Evolutionary conservation across 2,888 invertebrate species (phyloP), one percentile per base, ranked within the genome.

Genomic region (Acleris emargana): DNA sequence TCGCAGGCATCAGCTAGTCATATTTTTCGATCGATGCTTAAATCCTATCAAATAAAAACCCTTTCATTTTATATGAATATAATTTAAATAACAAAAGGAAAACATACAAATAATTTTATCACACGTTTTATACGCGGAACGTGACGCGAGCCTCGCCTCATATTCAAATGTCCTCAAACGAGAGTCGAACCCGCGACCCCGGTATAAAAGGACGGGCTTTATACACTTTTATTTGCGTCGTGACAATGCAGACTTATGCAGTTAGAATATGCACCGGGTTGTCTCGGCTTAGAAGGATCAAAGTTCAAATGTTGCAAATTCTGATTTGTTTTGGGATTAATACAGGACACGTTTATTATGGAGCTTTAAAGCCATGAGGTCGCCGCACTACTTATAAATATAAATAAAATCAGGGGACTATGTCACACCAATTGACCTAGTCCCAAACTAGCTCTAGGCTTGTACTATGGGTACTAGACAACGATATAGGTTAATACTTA

Each of bases 21-120:
- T 9, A 28, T 9, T 9, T 32, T 32, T 32, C 9, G 32, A 32
- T 32, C 2, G 32, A 9, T 3, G 9, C 3, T 32, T 32, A 9
- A 32, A 25, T 6, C 1, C 32, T 32, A 38, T 38, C 38, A 38
- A 38, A 38, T 38, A 38, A 38, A 13, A 38, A 32, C 32, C 9
- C 38, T 13, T 38, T 11, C 9, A 38, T 17, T 45, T 45, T 45
- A 45, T 45, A 45, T n/a, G 16, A 45, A 45, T 45, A n/a, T 6
- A 17, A 45, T 6, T 45, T 45, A 45, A n/a, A n/a, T 45, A 20
- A 60, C 47, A 60, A 32, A 51, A 47, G 32, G 17, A 38, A 16
- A 60, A 61, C 45, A 61, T 52, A 47, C 51, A 60, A 57, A 66
- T 61, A 55, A 49, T 60, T 64, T 64, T 59, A 60, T 51, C 45